These are phyloP conservation scores for Oscheius sp. DNA, from an alignment of 2,888 invertebrate genomes.

Conservation along the genomic window DNA sequence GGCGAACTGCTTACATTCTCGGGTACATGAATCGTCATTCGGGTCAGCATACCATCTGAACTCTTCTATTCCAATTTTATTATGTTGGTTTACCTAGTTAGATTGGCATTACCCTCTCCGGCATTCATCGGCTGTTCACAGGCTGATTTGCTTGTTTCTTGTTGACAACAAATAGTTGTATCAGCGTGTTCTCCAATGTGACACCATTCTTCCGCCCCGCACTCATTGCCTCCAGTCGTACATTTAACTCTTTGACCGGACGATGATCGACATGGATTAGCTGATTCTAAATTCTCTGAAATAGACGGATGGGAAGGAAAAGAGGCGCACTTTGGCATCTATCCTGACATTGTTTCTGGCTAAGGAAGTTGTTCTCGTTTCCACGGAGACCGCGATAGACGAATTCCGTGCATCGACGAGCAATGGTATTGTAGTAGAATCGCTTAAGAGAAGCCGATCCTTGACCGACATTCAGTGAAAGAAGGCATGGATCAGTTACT, in stretches of 20 bases:
- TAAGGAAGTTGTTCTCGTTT: conserved; percentile 69
- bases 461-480: conserved; percentile 63
- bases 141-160: conserved; percentile 36
- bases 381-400: conserved; percentile 63
- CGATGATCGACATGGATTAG: conserved; percentile 64
- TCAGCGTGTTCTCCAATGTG: conserved; percentile 62
- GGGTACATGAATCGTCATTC: conserved; percentile 59
- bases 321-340: conserved; percentile 58
- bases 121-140: conserved; percentile 60
- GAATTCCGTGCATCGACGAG: conserved; percentile 65
- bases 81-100: conserved; percentile 45
- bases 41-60: conserved; percentile 65
- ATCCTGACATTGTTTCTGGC: conserved; percentile 57
- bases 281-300: conserved; percentile 52
- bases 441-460: conserved; percentile 59
- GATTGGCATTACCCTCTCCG: conserved; percentile 62
- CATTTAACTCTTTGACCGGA: conserved; percentile 42
- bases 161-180: conserved; percentile 65
- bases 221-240: conserved; percentile 43
- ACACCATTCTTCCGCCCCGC: conserved; percentile 64
- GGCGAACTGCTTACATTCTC: conserved; percentile 65
- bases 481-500: conserved; percentile 65
- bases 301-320: neutral
- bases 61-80: neutral
- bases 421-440: conserved; percentile 67